Percentiles rank a stretch among this genome's conserved stretches.
phyloP scores from a whole-genome alignment of 2,113 vertebrate genomes.

The Phaethornis superciliosus region DNA sequence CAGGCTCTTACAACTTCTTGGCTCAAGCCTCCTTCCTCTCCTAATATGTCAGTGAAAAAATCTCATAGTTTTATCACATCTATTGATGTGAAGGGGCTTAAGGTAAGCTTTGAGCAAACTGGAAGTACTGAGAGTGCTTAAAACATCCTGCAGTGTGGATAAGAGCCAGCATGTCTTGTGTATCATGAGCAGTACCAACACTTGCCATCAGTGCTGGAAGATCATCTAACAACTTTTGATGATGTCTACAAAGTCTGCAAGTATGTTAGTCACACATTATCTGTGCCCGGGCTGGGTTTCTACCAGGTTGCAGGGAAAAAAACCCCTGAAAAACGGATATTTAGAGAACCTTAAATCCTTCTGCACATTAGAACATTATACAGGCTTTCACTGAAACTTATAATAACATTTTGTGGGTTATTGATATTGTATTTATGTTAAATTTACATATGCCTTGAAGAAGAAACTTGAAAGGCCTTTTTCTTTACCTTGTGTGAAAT shows the following conservation, averaged over 20 bases:
- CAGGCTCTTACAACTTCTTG: background rate
- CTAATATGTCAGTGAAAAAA: background rate
- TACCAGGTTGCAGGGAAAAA: background rate
- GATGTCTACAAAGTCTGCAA: background rate
- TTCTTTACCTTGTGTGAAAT: background rate
- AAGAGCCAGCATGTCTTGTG: background rate
- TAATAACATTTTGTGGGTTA: background rate
- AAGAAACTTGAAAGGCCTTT: background rate
- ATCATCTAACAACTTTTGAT: background rate
- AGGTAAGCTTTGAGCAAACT: background rate
- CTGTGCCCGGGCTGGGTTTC: background rate
- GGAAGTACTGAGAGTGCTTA: background rate
- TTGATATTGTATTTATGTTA: background rate
- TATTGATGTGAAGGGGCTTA: background rate
- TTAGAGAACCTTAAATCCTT: background rate
- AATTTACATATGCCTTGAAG: background rate
- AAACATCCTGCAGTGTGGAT: background rate
- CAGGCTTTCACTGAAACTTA: background rate
- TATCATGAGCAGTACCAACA: background rate
- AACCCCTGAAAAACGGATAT: too few relatives aligned
- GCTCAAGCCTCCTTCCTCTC: background rate
- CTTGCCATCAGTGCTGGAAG: background rate
- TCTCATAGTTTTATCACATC: background rate
- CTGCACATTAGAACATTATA: too few relatives aligned
- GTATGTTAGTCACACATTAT: background rate